A percentile compares a stretch with the other conserved stretches of the same genome.
These are phyloP conservation scores for Zaprionus africanus DNA, from an alignment of 1,140 invertebrate genomes.

Conservation along the genomic window DNA sequence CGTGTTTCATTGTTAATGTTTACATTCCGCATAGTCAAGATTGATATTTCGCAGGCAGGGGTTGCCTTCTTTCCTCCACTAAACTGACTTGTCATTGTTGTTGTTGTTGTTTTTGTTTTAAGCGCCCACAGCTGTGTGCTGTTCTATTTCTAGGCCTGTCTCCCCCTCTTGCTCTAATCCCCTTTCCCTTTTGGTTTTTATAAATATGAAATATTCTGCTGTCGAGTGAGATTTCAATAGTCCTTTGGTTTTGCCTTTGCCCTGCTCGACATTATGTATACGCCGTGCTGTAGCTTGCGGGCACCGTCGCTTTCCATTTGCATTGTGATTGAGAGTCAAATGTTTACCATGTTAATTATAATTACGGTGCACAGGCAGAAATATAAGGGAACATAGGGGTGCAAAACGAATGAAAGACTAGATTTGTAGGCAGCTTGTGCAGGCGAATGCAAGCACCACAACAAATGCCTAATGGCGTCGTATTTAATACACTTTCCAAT, in stretches of 20 bases:
- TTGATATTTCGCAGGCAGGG: slow-evolving; percentile 26
- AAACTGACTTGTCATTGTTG: slow-evolving; percentile 50
- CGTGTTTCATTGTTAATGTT: slow-evolving; percentile 69
- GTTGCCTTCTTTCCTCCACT: background rate
- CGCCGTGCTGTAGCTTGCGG: slow-evolving; percentile 33
- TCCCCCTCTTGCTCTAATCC: background rate
- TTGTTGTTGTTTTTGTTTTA: slow-evolving; percentile 14
- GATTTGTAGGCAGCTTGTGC: slow-evolving; percentile 5
- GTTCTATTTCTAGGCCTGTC: background rate
- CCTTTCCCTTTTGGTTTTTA: background rate
- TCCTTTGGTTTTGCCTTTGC: slow-evolving; percentile 22
- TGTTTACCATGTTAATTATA: slow-evolving; percentile 71
- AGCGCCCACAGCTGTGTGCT: background rate
- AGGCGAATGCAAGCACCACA: background rate
- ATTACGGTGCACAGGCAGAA: slow-evolving; percentile 33
- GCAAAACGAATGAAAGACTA: slow-evolving; percentile 23
- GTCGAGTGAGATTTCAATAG: slow-evolving; percentile 48
- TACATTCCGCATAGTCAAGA: slow-evolving; percentile 61
- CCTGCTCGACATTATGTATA: slow-evolving; percentile 30
- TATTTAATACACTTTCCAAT: background rate
- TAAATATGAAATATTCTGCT: slow-evolving; percentile 44
- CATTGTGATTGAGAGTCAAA: slow-evolving; percentile 41
- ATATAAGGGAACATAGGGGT: slow-evolving; percentile 25
- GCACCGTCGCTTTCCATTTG: slow-evolving; percentile 26
- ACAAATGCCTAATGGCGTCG: background rate